Evolutionary conservation across 2,888 invertebrate species (phyloP), one percentile per base, ranked within the genome.

Genomic region (Tolmerus cingulatus): DNA sequence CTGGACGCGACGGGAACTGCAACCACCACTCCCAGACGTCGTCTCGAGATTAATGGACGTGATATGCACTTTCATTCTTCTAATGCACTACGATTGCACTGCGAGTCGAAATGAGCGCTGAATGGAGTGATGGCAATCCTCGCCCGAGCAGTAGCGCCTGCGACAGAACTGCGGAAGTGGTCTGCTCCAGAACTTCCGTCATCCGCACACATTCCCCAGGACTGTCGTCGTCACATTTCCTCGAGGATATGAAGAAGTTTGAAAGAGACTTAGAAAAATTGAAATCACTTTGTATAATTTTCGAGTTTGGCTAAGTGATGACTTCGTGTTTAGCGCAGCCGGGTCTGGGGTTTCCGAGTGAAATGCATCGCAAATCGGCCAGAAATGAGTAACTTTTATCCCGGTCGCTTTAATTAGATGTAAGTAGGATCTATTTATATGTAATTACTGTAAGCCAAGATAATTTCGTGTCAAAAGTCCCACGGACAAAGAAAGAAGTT

Each of bases 21-120:
- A 46, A 5, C 43, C 43, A 14, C 12, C 43, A 23, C 12, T 23
- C 23, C 57, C 37, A n/a, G 14, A 76, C 37, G 76, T 16, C 76
- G 76, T 76, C 76, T 76, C 34, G 34, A 37, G 16, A 34, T 76
- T 76, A 76, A 76, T 76, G 76, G 76, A 76, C 34, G 76, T 76
- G 76, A 76, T 76, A 76, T 76, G 76, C 76, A 76, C 76, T 76
- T 76, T 76, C 76, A 76, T 76, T 76, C 76, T 76, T 76, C 76
- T 76, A 76, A 76, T 34, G 76, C 76, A 76, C 30, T 76, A 5
- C 37, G 34, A 76, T 37, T 76, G 23, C 76, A 34, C 2, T 34
- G 37, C 37, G 27, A 34, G 9, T 34, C 76, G 76, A 34, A 37
- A 76, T 76, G 76, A 76, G 34, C 16, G 9, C 76, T 34, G 76